These are phyloP conservation scores for Pyrocephalus nanus DNA, from an alignment of 2,797 vertebrate genomes.

Conservation along the genomic window DNA sequence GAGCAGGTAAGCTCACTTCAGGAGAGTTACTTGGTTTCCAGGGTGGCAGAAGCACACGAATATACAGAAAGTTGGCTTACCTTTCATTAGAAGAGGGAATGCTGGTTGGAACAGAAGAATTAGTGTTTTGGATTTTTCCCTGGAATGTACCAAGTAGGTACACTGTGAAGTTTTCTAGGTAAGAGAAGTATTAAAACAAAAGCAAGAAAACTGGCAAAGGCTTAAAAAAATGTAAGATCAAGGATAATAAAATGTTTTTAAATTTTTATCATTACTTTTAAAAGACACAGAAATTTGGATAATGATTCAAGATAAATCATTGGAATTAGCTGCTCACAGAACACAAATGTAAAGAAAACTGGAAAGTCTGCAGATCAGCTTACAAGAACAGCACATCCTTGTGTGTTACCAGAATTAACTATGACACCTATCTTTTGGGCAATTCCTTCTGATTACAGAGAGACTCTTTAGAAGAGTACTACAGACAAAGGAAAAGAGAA, in stretches of 20 bases:
- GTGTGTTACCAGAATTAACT: neutral
- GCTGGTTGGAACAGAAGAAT: neutral
- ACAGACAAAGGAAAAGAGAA: neutral
- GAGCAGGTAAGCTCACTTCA: conserved; percentile 82
- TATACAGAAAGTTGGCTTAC: neutral
- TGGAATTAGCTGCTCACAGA: neutral
- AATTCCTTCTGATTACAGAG: neutral
- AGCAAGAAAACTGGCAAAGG: neutral
- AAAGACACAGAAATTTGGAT: neutral
- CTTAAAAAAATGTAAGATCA: neutral
- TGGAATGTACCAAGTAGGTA: neutral
- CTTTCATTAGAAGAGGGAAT: neutral
- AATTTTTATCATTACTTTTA: neutral
- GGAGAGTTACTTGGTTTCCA: neutral
- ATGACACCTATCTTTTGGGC: neutral
- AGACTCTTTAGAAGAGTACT: neutral
- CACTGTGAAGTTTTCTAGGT: neutral
- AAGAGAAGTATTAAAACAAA: neutral
- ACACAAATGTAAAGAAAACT: neutral
- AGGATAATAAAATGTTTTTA: neutral
- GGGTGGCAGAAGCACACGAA: neutral
- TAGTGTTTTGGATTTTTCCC: neutral
- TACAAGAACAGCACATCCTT: neutral
- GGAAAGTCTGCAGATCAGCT: neutral
- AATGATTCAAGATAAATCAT: neutral